phyloP scores from a whole-genome alignment of 2,113 vertebrate genomes.

The Dasyornis broadbenti region DNA sequence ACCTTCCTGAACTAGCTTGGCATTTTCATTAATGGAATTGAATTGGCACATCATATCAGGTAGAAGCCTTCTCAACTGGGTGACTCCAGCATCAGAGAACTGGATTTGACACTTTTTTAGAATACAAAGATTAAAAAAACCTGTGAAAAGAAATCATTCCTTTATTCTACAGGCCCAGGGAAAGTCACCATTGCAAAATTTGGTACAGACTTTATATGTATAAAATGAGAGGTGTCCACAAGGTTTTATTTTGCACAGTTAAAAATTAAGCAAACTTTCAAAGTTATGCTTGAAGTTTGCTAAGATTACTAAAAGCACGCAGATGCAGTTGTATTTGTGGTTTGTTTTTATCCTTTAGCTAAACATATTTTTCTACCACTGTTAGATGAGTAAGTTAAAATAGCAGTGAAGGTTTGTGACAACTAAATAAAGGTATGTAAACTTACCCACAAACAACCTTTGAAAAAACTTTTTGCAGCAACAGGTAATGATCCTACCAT shows the following conservation, averaged over 20 bases:
- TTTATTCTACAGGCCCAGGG: neutral
- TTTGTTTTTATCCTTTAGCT: conserved; percentile 44
- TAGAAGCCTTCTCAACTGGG: neutral
- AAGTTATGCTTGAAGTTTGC: neutral
- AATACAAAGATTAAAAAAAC: neutral
- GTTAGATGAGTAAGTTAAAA: neutral
- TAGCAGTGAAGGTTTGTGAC: neutral
- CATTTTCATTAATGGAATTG: neutral
- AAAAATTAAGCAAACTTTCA: neutral
- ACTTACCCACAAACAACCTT: conserved; percentile 30
- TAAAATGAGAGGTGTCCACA: neutral
- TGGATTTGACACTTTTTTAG: neutral
- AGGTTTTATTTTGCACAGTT: neutral
- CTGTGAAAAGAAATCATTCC: neutral
- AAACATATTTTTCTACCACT: conserved; percentile 26
- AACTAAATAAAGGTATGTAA: conserved; percentile 20
- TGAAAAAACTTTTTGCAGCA: conserved; percentile 5
- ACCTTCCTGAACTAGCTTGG: neutral
- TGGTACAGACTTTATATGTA: neutral
- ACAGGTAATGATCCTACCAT: conserved; percentile 44
- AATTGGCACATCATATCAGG: neutral
- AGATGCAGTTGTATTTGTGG: neutral
- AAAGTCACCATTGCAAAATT: neutral
- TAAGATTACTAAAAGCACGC: neutral
- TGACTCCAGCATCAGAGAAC: neutral